Base-by-base conservation (phyloP, 2,113 vertebrate genomes). In the Potamarius usumacintae region DNA sequence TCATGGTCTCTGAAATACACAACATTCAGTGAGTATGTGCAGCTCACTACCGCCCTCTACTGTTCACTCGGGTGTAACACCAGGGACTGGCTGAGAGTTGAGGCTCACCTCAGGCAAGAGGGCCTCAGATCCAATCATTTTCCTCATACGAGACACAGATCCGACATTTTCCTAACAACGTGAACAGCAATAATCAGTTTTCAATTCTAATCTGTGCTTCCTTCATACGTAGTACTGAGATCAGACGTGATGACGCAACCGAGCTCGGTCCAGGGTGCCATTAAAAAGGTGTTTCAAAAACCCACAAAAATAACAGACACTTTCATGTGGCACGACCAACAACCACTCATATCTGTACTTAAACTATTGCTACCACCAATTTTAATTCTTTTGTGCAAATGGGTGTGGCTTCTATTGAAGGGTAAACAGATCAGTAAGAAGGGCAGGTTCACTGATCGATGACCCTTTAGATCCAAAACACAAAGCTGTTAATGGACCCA, bases 1-100 rank as follows among this genome's bases (percentile, higher is more conserved):
- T n/a, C 15, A 15, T 17, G 76, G 5, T n/a, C 20, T 2, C 2
- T 50, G 20, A 78, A 55, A 72, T 30, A 2, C 53, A 57, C 27
- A 10, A 34, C 8, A 18, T 22, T 81, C 17, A 12, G 15, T 12
- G 8, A 60, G 55, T n/a, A 0, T 22, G 18, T 17, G 10, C 60
- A 57, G 58, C 27, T 30, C 83, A 53, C 55, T n/a, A 53, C 63
- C 65, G 7, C 83, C 87, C 53, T n/a, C 87, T 81, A 57, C 63
- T 58, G 62, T 25, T 80, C 69, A 60, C 2, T 52, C 34, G 5
- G 0, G 25, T 58, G 62, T 9, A 80, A 53, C n/a, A 77, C 57
- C 42, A n/a, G 53, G 0, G 27, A 42, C 27, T 22, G 42, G 0
- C 2, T 8, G 2, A 30, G 57, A 7, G 25, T 17, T 11, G 18